Evolutionary conservation across 2,888 invertebrate species (phyloP), one percentile per base, ranked within the genome.

Genomic region (Apotomis capreana): DNA sequence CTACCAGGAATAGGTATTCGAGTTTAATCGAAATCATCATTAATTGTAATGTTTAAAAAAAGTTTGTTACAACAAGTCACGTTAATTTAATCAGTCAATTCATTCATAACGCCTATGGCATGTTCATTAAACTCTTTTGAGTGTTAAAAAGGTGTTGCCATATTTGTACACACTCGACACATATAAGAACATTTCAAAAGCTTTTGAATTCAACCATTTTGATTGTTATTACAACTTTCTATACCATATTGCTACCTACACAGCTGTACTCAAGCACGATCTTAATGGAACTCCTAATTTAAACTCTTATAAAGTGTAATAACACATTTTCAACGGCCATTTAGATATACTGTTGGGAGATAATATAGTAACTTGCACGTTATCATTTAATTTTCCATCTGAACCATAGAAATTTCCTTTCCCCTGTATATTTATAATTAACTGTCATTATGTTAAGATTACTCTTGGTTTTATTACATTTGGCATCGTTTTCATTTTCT

Each of bases 201-300:
- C 49, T 58, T 62, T 49, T 58, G 44, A 58, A 15, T 46, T 63
- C 44, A 37, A 26, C 62, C 37, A n/a, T 37, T 58, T 37, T 64
- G 12, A 46, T 26, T 65, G 65, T 65, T 46, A 64, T 63, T 63
- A 52, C 10, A 59, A 72, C 68, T 72, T 72, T 72, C 72, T 68
- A 52, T 13, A 49, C 5, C 9, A 13, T 44, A 44, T 55, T 8
- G 46, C 13, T 52, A 5, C 15, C 63, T 59, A 58, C 52, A 49
- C 54, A 68, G 54, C 46, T 67, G 10, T 49, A 10, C 37, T 15
- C 55, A 55, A 4, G 62, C 57, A 68, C 57, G 46, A 55, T 40
- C 40, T 52, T 44, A 52, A 70, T 65, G 26, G 54, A 61, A 57
- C 55, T 55, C 8, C 37, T 67, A 60, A 65, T 55, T 26, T 61